Base-by-base conservation (phyloP, 2,797 vertebrate species). In the Myioborus miniatus region DNA sequence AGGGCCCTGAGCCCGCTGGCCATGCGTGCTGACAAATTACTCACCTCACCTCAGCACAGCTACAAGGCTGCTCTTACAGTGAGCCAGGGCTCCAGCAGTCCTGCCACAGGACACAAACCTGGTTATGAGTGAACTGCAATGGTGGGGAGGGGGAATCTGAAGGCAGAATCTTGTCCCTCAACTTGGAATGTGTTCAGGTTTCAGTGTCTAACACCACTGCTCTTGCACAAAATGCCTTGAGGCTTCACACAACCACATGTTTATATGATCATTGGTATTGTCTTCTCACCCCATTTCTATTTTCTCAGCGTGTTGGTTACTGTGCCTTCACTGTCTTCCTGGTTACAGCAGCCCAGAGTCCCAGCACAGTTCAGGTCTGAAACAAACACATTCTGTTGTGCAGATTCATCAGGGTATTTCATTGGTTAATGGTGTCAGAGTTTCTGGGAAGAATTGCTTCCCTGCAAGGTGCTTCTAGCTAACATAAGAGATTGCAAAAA, bases 1-100 rank as follows among this genome's bases (percentile, higher is more conserved):
- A 1, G 41, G 34, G 30, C 8, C 39, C 59, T 12, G 36, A 64
- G 34, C 22, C 50, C 0, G 0, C 56, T 81, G 3, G 4, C 46
- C 44, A 5, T 0, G 1, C 43, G 5, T 24, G 10, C 47, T 15
- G 2, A 52, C 32, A 44, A 65, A 44, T 53, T 12, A 29, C 39
- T 86, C 11, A 60, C 56, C 47, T 77, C 63, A 43, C 12, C 70
- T 43, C 18, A 5, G 22, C 49, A 46, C 64, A 81, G 88, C 68
- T 77, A 27, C 49, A 15, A 15, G 12, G 8, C 52, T 87, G 71
- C 49, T 58, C 77, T 24, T 37, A 64, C 1, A 36, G 83, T 26
- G 32, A 90, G 58, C 47, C 46, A 58, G 55, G 65, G 53, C 58
- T 16, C 27, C 0, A 65, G 65, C 86, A 83, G 49, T 46, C 36